phyloP scores from a whole-genome alignment of 2,113 vertebrate species.

The Ammospiza nelsoni region DNA sequence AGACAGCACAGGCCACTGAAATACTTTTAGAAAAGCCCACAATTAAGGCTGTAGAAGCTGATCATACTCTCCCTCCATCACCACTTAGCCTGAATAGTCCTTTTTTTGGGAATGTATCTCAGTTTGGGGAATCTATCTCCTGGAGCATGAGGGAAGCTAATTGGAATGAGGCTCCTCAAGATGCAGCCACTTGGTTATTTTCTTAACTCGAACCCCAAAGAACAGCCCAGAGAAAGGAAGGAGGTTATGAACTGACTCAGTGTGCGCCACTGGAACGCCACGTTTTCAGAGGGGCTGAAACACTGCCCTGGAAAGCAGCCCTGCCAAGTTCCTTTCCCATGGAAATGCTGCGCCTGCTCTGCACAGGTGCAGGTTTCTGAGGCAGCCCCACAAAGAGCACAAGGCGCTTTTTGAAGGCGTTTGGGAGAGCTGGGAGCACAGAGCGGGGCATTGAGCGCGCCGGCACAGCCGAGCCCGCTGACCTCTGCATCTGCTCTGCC shows the following conservation, averaged over 20 bases:
- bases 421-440: conserved; percentile 5
- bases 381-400: conserved; percentile 30
- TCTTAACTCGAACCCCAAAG: not conserved
- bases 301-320: not conserved
- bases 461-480: conserved; percentile 15
- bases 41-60: not conserved
- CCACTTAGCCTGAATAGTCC: not conserved
- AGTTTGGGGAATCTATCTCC: not conserved
- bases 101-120: not conserved
- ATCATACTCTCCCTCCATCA: not conserved
- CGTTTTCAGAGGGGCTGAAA: conserved; percentile 27
- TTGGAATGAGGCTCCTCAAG: not conserved
- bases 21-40: not conserved
- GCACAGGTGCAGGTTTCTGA: conserved; percentile 34
- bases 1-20: not conserved
- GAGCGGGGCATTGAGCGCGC: not conserved
- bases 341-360: conserved; percentile 32
- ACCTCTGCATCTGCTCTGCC: conserved; percentile 36
- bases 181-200: not conserved
- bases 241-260: conserved; percentile 38
- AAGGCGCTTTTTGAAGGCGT: conserved; percentile 30
- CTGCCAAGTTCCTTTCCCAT: conserved; percentile 64
- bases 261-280: conserved; percentile 8
- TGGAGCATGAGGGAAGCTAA: not conserved
- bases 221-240: conserved; percentile 38